A percentile compares a stretch with the other conserved stretches of the same genome.
Evolutionary conservation across 92 coral and sea anemone genomes (phyloP).

Genomic region (Porites rus): DNA sequence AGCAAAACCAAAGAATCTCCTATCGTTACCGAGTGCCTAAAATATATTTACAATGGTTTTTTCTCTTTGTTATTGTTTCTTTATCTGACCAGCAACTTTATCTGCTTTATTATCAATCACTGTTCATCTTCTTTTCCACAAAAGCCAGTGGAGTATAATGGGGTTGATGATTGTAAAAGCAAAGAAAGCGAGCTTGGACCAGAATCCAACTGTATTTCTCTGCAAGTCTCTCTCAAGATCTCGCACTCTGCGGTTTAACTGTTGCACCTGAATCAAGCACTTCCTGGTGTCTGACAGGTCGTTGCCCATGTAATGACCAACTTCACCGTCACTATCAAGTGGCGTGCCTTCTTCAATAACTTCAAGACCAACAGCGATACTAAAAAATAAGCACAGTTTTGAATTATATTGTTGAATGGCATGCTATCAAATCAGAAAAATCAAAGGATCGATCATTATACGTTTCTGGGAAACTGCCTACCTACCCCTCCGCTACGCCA

Average conservation of each 20-base stretch:
- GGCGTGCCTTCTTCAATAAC: conserved; percentile 74
- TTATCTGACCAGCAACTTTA: not conserved
- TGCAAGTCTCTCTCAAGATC: conserved; percentile 79
- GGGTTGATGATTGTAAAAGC: conserved; percentile 88
- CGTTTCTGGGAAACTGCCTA: too few species aligned
- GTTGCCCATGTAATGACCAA: conserved; percentile 59
- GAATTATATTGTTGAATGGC: too few species aligned
- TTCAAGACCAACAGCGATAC: conserved; percentile 75
- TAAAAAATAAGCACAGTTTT: conserved; percentile 21
- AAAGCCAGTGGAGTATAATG: conserved; percentile 85
- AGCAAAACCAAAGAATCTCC: too few species aligned
- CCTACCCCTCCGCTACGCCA: too few species aligned
- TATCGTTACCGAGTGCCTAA: too few species aligned
- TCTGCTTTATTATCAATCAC: not conserved
- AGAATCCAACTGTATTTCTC: conserved; percentile 73
- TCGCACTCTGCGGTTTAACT: conserved; percentile 73
- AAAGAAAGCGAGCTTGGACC: conserved; percentile 87
- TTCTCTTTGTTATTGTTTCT: too few species aligned
- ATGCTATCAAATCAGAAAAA: too few species aligned
- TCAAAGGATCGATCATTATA: too few species aligned
- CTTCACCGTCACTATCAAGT: conserved; percentile 62
- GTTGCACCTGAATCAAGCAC: conserved; percentile 68
- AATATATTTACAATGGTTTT: too few species aligned
- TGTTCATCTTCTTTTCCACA: conserved; percentile 76
- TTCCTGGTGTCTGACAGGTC: conserved; percentile 77